Percentiles rank a stretch among this genome's conserved stretches.
These are phyloP conservation scores for Natator depressus DNA, from an alignment of 2,113 vertebrate genomes.

Conservation along the genomic window DNA sequence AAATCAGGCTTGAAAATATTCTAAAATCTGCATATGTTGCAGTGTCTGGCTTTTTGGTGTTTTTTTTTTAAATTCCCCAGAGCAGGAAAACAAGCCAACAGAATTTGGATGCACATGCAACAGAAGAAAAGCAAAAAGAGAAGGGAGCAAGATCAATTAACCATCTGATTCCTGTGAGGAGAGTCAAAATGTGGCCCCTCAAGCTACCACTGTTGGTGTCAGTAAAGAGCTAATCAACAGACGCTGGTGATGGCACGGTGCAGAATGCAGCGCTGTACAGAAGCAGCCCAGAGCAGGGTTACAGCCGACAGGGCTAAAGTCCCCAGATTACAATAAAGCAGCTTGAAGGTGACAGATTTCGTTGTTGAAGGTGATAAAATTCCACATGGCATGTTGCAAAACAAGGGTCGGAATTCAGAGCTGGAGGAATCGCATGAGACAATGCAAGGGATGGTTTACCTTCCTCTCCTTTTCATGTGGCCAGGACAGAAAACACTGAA, in stretches of 20 bases:
- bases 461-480: neutral
- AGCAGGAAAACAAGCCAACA: neutral
- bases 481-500: fast-evolving
- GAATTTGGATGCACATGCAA: neutral
- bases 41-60: neutral
- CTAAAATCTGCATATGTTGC: fast-evolving
- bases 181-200: neutral
- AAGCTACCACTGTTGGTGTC: neutral
- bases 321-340: slow-evolving; percentile 60
- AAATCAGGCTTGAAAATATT: neutral
- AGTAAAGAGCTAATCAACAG: neutral
- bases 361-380: slow-evolving; percentile 71
- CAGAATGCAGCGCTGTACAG: fast-evolving
- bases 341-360: slow-evolving; percentile 74
- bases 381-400: slow-evolving; percentile 30
- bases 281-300: neutral
- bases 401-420: slow-evolving; percentile 59
- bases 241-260: fast-evolving
- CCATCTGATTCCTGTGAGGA: neutral
- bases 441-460: fast-evolving
- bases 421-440: neutral
- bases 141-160: slow-evolving; percentile 11
- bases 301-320: neutral
- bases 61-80: neutral
- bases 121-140: neutral